These are phyloP conservation scores for Dolichopus griseipennis DNA, from an alignment of 2,888 invertebrate species.

Conservation along the genomic window DNA sequence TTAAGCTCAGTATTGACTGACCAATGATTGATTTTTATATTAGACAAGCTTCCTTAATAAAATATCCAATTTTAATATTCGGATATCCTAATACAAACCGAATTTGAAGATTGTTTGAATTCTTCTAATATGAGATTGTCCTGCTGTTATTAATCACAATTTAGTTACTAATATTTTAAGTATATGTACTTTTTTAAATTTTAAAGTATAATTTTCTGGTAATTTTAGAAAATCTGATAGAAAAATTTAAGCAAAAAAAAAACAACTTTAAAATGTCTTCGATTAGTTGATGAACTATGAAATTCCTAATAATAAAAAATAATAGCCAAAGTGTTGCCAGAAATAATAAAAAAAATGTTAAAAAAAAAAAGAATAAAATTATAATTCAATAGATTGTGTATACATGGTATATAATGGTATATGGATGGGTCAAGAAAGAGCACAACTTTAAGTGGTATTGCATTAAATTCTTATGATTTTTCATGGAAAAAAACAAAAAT, in stretches of 20 bases:
- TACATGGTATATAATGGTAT: background rate
- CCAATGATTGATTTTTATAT: no score
- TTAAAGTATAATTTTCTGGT: background rate
- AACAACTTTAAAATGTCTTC: background rate
- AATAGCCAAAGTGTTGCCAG: background rate
- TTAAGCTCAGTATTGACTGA: no score
- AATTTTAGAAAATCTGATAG: background rate
- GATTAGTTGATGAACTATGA: background rate
- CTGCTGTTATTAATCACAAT: no score
- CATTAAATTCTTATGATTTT: background rate
- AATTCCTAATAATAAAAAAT: conserved; percentile 2
- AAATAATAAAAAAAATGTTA: background rate
- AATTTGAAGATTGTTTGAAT: no score
- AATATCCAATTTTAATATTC: no score
- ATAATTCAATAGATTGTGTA: background rate
- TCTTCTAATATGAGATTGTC: no score
- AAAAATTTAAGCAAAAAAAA: background rate
- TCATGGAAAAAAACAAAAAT: background rate
- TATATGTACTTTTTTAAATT: no score
- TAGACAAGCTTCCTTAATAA: no score
- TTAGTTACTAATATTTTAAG: no score
- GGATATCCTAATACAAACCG: no score
- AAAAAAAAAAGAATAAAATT: background rate
- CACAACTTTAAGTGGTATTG: background rate
- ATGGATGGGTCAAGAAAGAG: background rate